Base-by-base conservation (phyloP, 2,888 invertebrate genomes). In the Pelosia muscerda region DNA sequence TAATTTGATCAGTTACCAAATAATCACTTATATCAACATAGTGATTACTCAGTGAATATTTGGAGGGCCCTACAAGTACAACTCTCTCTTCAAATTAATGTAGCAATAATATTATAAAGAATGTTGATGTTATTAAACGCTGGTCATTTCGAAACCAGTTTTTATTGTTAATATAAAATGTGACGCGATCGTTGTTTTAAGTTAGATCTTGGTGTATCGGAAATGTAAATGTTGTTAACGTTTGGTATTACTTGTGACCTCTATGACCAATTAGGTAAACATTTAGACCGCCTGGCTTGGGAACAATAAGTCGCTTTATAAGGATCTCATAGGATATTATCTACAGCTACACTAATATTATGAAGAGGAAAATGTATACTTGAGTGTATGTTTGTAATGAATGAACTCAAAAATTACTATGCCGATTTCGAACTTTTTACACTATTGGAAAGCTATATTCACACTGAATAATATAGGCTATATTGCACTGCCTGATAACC, bases 71-170 rank as follows among this genome's bases (percentile, higher is more conserved):
- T 75, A 76, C 70, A 73, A 79, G 66, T 68, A 68, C 76, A 78
- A 76, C 74, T 65, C 78, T 85, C 82, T 86, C 82, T 84, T 79
- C 74, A 68, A 77, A 75, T 77, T 72, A 78, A 78, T 75, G 73
- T 76, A 72, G 71, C 76, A 80, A 83, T 82, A 84, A 86, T 83
- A 82, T 82, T 79, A 75, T 72, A 80, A 85, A 86, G 89, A 89
- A 88, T 90, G 87, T 81, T 75, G 83, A 76, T 81, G 84, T 86
- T 88, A 85, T 85, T 86, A 87, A 87, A 86, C 81, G 75, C 67
- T 79, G 72, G 79, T 82, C 79, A 84, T 81, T 84, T 81, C 74
- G 72, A 83, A 81, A 81, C 80, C 73, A 65, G 80, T 81, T 80
- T 79, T 73, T 77, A 77, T 77, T 79, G 71, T 75, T 74, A 66